Percentiles rank a stretch among this genome's conserved stretches.
Conservation (phyloP, 2,888 invertebrate species). For the Hyalella azteca region DNA sequence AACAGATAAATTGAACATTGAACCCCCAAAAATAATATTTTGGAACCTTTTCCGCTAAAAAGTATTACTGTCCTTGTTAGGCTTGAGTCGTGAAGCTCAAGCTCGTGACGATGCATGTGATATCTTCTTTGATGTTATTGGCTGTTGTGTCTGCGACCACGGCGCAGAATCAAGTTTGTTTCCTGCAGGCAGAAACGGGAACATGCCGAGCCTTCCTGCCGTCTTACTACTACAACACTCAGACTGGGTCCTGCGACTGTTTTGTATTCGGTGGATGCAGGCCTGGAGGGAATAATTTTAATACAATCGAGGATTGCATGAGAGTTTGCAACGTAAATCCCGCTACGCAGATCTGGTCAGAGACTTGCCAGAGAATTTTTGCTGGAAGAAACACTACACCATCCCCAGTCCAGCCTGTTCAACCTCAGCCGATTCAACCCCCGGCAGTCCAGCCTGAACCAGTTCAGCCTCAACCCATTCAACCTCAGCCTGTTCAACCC, state of each 20-base stretch:
- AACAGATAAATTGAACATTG: no score
- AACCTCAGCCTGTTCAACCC: not conserved
- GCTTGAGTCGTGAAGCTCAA: no score
- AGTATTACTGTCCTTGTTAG: no score
- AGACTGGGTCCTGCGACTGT: constrained; percentile 60
- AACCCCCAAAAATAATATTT: no score
- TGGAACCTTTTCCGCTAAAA: no score
- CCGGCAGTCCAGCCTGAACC: not conserved
- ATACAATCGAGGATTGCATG: constrained; percentile 59
- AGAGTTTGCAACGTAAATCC: constrained; percentile 53
- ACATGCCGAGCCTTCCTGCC: constrained; percentile 59
- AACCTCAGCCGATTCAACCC: not conserved
- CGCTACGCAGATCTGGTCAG: not conserved
- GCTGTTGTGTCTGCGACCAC: not conserved
- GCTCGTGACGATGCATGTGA: not conserved
- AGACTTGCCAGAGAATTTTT: constrained; percentile 26
- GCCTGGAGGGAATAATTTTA: constrained; percentile 61
- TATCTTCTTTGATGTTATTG: not conserved
- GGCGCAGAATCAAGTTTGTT: constrained; percentile 47
- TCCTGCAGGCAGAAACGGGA: constrained; percentile 58
- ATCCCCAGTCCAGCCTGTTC: not conserved
- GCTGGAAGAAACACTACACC: not conserved
- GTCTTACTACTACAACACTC: constrained; percentile 60
- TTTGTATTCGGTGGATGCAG: constrained; percentile 62
- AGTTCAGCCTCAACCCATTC: not conserved